Percentiles rank a stretch among this genome's conserved stretches.
Conservation (phyloP, 2,113 vertebrate genomes). For the Coptodon rendalli region DNA sequence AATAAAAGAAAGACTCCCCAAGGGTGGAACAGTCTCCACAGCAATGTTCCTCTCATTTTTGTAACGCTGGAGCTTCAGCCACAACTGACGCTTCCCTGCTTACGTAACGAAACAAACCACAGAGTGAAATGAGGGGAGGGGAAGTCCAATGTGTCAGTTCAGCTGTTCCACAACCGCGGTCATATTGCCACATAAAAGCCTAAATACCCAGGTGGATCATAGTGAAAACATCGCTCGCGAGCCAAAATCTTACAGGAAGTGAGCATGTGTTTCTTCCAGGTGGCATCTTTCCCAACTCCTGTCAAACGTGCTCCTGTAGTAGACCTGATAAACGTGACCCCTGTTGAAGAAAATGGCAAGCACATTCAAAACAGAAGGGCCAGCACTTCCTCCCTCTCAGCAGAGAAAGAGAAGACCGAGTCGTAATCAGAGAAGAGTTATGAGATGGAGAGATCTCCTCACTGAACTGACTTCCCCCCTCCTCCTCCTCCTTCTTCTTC, state of each 20-base stretch:
- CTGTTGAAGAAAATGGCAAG: constrained; percentile 21
- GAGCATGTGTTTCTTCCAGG: constrained; percentile 20
- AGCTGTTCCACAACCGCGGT: constrained; percentile 25
- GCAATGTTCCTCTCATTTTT: constrained; percentile 18
- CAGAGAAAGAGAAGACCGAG: neutral
- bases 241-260: constrained; percentile 37
- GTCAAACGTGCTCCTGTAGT: constrained; percentile 34
- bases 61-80: neutral
- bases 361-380: constrained; percentile 15
- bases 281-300: constrained; percentile 47
- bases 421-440: constrained; percentile 47
- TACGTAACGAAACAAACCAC: constrained; percentile 34
- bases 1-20: neutral
- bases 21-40: neutral
- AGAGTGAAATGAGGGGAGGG: neutral
- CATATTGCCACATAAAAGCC: constrained; percentile 34
- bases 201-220: constrained; percentile 40
- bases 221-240: constrained; percentile 27
- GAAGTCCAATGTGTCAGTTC: constrained; percentile 14
- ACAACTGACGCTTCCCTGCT: constrained; percentile 29
- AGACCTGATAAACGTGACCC: constrained; percentile 32
- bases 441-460: constrained; percentile 16
- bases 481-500: neutral
- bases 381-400: neutral
- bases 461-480: neutral